Percentiles rank a stretch among this genome's conserved stretches.
These are phyloP conservation scores for Murina feae DNA, from an alignment of 2,113 vertebrate species.

Conservation along the genomic window DNA sequence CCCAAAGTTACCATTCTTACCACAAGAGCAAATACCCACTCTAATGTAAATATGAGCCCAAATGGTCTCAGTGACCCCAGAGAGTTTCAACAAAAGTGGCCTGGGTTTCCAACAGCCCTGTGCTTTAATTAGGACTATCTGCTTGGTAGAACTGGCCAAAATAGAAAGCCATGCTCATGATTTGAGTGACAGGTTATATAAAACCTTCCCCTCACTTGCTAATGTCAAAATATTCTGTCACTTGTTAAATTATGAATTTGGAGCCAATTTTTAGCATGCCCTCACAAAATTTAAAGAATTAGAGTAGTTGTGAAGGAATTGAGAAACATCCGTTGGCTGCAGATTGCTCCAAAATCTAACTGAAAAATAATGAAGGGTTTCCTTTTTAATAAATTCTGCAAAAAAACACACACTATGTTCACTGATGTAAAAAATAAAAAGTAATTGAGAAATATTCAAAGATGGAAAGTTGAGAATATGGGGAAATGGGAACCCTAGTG, in stretches of 20 bases:
- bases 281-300: constrained; percentile 36
- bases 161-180: neutral
- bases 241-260: constrained; percentile 66
- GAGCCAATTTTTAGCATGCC: constrained; percentile 14
- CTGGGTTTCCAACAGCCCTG: neutral
- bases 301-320: constrained; percentile 4
- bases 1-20: neutral
- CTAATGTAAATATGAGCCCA: neutral
- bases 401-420: constrained; percentile 59
- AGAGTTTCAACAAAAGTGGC: neutral
- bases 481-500: too few relatives aligned
- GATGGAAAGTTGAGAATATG: constrained; percentile 13
- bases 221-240: constrained; percentile 41
- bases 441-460: constrained; percentile 64
- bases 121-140: neutral
- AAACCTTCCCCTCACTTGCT: constrained; percentile 51
- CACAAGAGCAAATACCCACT: neutral
- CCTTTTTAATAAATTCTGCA: constrained; percentile 64
- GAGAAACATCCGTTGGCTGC: constrained; percentile 21
- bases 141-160: neutral
- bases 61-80: neutral
- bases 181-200: constrained; percentile 7
- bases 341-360: constrained; percentile 49
- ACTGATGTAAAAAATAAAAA: constrained; percentile 60
- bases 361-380: constrained; percentile 50